phyloP scores from a whole-genome alignment of 2,113 vertebrate genomes.

The Hystrix cristata region DNA sequence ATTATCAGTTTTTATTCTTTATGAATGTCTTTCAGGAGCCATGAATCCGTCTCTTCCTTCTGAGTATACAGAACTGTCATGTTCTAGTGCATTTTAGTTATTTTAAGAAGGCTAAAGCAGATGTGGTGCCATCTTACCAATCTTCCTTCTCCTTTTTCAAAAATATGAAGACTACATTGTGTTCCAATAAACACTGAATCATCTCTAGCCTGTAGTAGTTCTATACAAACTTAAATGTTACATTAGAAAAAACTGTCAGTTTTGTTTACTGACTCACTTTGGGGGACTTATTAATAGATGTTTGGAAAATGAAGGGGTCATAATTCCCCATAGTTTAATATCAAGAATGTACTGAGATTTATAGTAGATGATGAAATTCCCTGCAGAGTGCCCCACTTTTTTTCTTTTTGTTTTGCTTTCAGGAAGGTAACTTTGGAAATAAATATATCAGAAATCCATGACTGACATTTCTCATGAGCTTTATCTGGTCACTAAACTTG shows the following conservation, averaged over 20 bases:
- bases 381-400: not conserved
- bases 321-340: not conserved
- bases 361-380: not conserved
- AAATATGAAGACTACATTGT: not conserved
- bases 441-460: not conserved
- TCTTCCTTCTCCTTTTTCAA: not conserved
- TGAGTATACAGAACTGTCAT: not conserved
- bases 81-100: not conserved
- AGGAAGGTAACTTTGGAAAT: not conserved
- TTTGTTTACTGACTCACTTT: not conserved
- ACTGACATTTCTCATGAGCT: not conserved
- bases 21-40: not conserved
- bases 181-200: not conserved
- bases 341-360: not conserved
- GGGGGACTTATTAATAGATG: not conserved
- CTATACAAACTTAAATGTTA: not conserved
- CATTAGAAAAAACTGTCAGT: not conserved
- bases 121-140: accelerated
- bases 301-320: not conserved
- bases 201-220: not conserved
- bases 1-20: not conserved
- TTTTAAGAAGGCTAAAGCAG: not conserved
- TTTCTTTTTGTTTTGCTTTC: not conserved
- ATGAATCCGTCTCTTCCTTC: too few relatives aligned
- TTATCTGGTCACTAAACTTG: not conserved